Base-by-base conservation (phyloP, 2,888 invertebrate genomes). In the Pteria penguin region DNA sequence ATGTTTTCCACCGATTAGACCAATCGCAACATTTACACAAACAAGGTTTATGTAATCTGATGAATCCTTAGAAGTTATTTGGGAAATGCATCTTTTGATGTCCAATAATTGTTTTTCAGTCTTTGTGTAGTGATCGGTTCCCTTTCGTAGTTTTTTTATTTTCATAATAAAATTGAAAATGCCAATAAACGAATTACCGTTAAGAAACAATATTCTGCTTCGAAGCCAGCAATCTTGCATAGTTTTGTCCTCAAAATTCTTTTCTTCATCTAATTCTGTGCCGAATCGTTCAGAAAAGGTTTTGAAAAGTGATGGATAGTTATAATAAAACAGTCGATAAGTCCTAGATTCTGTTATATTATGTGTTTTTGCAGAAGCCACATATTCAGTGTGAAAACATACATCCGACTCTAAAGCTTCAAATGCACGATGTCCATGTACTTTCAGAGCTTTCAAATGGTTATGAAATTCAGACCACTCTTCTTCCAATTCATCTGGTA, bases 121-220 rank as follows among this genome's bases (percentile, higher is more conserved):
- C 22, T 54, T 52, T 0, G 14, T 1, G 5, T n/a, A 22, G 24
- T n/a, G 45, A 11, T 58, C 57, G 5, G 2, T 0, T n/a, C n/a
- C n/a, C 11, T 29, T 1, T 3, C 4, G 18, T 1, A 11, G 26
- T 22, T 29, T 52, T 22, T 22, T 32, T 1, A 60, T 52, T 27
- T 58, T 58, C 24, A 29, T 27, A 5, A 72, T 24, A 24, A 58
- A 27, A n/a, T 61, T 32, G 58, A 58, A 73, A 52, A 73, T 67
- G 29, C 67, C 61, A 52, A 73, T 66, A 18, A 45, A 73, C 0
- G 67, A 31, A 31, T 67, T 73, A n/a, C 73, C 73, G n/a, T 58
- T 18, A 1, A 73, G 22, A 0, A 18, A 31, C 24, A 66, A n/a
- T 4, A 73, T 4, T 5, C 33, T 29, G 32, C 67, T 11, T 60